These are phyloP conservation scores for Plodia interpunctella DNA, from an alignment of 1,140 invertebrate genomes.

Conservation along the genomic window DNA sequence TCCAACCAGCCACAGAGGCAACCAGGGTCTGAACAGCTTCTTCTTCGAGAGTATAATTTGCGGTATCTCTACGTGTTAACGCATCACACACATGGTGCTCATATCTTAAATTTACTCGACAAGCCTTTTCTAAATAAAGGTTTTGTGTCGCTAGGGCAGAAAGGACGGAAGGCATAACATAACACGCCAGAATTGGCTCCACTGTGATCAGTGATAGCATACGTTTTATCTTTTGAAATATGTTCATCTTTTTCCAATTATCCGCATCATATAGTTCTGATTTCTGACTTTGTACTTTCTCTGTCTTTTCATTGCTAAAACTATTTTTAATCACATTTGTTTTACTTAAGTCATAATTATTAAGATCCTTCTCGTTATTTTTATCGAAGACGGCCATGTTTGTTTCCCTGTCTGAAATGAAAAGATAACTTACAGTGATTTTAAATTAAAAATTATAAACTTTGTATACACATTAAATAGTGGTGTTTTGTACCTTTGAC, in stretches of 20 bases:
- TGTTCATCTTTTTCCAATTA: conserved; percentile 65
- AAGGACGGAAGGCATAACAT: conserved; percentile 87
- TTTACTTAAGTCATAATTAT: conserved; percentile 49
- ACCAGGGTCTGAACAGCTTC: conserved; percentile 86
- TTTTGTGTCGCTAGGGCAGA: conserved; percentile 88
- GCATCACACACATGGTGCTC: conserved; percentile 84
- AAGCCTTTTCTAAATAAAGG: conserved; percentile 90
- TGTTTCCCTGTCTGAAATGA: conserved; percentile 45
- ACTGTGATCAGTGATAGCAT: conserved; percentile 85
- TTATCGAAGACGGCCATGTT: conserved; percentile 49
- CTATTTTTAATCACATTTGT: conserved; percentile 47
- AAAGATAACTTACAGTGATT: conserved; percentile 13
- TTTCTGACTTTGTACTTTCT: conserved; percentile 36
- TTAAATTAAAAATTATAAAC: conserved; percentile 14
- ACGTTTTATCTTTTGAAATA: conserved; percentile 76
- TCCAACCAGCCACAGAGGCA: conserved; percentile 88
- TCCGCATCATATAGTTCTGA: conserved; percentile 34
- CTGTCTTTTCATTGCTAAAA: conserved; percentile 42
- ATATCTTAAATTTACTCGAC: conserved; percentile 86
- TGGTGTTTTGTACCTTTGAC: conserved; percentile 44
- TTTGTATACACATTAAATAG: conserved; percentile 14
- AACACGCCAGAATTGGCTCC: conserved; percentile 87
- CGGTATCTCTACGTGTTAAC: conserved; percentile 82
- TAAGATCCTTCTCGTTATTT: conserved; percentile 33
- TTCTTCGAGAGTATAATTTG: conserved; percentile 84